Evolutionary conservation across 2,888 invertebrate species (phyloP), one percentile per base, ranked within the genome.

Genomic region (Caenorhabditis sp.): DNA sequence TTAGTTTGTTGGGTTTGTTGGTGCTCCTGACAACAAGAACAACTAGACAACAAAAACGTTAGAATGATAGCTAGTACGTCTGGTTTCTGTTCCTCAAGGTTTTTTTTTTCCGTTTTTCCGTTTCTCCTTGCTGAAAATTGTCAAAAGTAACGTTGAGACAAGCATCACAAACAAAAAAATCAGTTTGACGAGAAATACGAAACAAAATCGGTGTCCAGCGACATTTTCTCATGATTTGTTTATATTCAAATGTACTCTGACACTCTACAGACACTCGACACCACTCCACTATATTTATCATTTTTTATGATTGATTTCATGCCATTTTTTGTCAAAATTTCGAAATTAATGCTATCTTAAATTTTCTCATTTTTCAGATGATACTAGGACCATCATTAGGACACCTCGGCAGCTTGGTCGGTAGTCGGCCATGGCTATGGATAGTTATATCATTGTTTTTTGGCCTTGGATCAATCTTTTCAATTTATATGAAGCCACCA

Each of bases 351-450:
- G 8, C 11, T 1, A 2, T 6, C 20, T 13, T 51, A 4, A 20
- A 1, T 24, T 55, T 28, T 28, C 53, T 11, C 24, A 6, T 18
- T 24, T 65, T 80, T 50, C 72, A 82, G 82, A 82, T 82, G 82
- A 77, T 82, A 26, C 60, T 82, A 26, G 82, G 77, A 18, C 77
- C 77, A 9, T 69, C 82, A 26, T 47, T 82, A 40, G 82, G 77
- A 20, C 67, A 62, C 24, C 56, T 82, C 2, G 82, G 82, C n/a
- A 53, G 61, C 22, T 44, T 61, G 8, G 65, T 77, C 15, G 82
- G 82, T 9, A 61, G 65, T 26, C 55, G 61, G 13, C 82, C 82
- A 24, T 67, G 70, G 61, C 26, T 70, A 5, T 81, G 65, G 67
- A 64, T 79, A 4, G n/a, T 18, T 0, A 1, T 79, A 1, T 79